phyloP scores from a whole-genome alignment of 2,113 vertebrate genomes.

The Podiceps cristatus region DNA sequence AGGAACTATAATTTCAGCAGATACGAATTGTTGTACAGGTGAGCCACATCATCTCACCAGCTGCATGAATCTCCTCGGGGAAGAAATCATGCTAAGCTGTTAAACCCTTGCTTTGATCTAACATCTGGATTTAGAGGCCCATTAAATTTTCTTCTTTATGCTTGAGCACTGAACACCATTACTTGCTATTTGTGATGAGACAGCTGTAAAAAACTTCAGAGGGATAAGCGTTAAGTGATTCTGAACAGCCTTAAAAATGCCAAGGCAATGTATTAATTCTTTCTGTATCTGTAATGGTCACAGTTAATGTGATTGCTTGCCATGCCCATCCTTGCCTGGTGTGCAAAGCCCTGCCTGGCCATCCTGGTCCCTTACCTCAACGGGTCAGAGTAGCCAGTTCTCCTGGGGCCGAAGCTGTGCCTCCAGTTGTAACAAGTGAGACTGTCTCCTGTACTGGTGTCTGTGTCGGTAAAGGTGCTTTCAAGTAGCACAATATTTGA shows the following conservation, averaged over 20 bases:
- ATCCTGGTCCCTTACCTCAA: neutral
- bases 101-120: neutral
- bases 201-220: neutral
- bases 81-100: neutral
- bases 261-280: neutral
- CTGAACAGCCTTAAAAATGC: neutral
- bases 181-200: neutral
- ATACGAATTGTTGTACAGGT: neutral
- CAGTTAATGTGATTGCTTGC: neutral
- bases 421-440: neutral
- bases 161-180: neutral
- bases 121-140: neutral
- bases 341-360: neutral
- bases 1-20: neutral
- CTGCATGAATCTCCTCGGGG: neutral
- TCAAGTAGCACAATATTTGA: neutral
- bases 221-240: neutral
- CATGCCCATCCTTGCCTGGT: neutral
- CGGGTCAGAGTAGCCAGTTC: neutral
- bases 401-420: neutral
- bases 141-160: neutral
- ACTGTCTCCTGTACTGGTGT: neutral
- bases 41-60: neutral
- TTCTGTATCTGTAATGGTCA: neutral
- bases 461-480: neutral